A percentile compares a stretch with the other conserved stretches of the same genome.
phyloP scores from a whole-genome alignment of 35 echinoderm and acorn worm species.

The Apostichopus parvimensis region DNA sequence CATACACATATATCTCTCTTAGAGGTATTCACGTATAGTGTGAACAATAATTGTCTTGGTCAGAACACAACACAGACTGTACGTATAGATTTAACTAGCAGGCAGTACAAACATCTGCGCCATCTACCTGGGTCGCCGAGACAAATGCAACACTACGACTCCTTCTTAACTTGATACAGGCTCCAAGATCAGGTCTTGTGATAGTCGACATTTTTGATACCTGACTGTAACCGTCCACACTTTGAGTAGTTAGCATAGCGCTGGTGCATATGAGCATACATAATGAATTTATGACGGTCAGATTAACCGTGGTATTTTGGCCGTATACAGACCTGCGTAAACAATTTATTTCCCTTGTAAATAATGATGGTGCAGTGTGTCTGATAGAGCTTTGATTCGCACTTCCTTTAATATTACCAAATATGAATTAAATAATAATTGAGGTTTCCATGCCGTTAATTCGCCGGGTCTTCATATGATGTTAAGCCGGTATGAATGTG shows the following conservation, averaged over 20 bases:
- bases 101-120: too few species aligned
- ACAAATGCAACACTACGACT: too few species aligned
- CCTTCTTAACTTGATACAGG: too few species aligned
- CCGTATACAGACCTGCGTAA: neutral
- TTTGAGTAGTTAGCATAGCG: constrained; percentile 6
- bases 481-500: neutral
- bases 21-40: too few species aligned
- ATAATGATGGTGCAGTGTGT: neutral
- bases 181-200: too few species aligned
- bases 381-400: neutral
- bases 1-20: too few species aligned
- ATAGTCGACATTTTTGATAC: too few species aligned
- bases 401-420: constrained; percentile 9
- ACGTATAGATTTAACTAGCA: too few species aligned
- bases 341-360: constrained; percentile 13
- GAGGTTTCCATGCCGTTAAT: neutral
- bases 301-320: neutral
- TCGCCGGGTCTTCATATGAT: constrained; percentile 20
- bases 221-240: neutral
- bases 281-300: constrained; percentile 13
- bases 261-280: neutral
- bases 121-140: too few species aligned
- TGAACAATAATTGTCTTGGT: too few species aligned
- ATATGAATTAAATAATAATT: constrained; percentile 47
- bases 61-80: too few species aligned